Percentiles rank a stretch among this genome's conserved stretches.
Evolutionary conservation across 2,888 invertebrate genomes (phyloP).

Genomic region (Vannuccia rotundouncinata): DNA sequence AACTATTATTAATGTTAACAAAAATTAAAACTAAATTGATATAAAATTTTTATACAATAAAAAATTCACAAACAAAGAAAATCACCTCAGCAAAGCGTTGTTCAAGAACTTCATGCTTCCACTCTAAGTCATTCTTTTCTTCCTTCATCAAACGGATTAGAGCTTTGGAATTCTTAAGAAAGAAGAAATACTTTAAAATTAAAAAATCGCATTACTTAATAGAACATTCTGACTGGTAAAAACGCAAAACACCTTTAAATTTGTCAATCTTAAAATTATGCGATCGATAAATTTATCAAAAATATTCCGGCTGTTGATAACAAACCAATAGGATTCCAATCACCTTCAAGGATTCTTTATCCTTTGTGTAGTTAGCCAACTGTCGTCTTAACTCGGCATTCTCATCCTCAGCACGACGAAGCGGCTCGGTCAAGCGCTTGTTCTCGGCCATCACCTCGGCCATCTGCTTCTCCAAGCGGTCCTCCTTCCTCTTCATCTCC

Average conservation of each 20-base stretch:
- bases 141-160: conserved; percentile 52
- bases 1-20: no score
- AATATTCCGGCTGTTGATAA: no score
- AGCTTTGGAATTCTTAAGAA: conserved; percentile 61
- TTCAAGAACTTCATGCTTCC: conserved; percentile 63
- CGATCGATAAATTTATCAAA: no score
- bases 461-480: conserved; percentile 67
- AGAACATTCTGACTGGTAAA: no score
- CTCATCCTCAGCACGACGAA: conserved; percentile 66
- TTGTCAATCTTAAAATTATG: no score
- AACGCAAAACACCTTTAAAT: no score
- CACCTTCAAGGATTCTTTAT: conserved; percentile 65
- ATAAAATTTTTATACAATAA: no score
- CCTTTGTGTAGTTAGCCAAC: conserved; percentile 75
- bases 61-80: no score
- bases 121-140: conserved; percentile 59
- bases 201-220: no score
- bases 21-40: no score
- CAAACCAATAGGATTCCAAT: no score
- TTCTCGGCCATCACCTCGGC: conserved; percentile 68
- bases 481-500: conserved; percentile 63
- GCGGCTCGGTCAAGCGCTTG: conserved; percentile 67
- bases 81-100: conserved; percentile 68
- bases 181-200: neutral
- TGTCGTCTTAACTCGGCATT: conserved; percentile 69